phyloP scores from a whole-genome alignment of 2,797 vertebrate species.

The Pelobates cultripes region DNA sequence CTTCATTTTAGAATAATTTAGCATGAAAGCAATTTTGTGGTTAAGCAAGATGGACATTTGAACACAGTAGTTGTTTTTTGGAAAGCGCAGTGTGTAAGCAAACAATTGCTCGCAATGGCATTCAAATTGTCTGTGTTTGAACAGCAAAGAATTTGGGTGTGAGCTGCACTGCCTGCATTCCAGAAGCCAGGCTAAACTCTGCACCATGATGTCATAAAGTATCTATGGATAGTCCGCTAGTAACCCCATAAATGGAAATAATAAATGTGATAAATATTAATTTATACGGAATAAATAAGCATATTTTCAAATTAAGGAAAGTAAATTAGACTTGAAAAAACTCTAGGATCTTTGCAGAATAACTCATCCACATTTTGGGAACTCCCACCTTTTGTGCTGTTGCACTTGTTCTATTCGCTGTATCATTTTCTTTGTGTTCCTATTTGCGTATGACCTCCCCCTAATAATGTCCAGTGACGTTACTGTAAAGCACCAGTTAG shows the following conservation, averaged over 20 bases:
- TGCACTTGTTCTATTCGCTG: no score
- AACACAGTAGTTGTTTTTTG: conserved; percentile 53
- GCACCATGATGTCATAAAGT: conserved; percentile 48
- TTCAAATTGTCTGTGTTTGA: conserved; percentile 61
- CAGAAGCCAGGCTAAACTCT: conserved; percentile 39
- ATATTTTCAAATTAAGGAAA: no score
- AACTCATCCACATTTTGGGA: neutral
- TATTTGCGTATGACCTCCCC: no score
- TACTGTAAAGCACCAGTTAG: no score
- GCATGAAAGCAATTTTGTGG: neutral
- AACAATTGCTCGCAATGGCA: conserved; percentile 52
- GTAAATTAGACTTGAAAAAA: neutral
- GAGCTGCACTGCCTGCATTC: conserved; percentile 41
- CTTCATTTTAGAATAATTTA: neutral
- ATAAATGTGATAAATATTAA: neutral
- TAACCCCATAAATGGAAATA: neutral
- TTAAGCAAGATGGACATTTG: conserved; percentile 14
- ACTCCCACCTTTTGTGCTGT: no score
- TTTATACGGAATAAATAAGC: no score
- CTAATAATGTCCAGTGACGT: no score
- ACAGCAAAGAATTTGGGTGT: conserved; percentile 68
- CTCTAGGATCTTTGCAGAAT: neutral
- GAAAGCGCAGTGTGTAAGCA: conserved; percentile 57
- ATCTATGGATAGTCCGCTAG: neutral
- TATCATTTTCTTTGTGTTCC: no score